These are phyloP conservation scores for Charaxes varanes DNA, from an alignment of 1,140 invertebrate genomes.

Conservation along the genomic window DNA sequence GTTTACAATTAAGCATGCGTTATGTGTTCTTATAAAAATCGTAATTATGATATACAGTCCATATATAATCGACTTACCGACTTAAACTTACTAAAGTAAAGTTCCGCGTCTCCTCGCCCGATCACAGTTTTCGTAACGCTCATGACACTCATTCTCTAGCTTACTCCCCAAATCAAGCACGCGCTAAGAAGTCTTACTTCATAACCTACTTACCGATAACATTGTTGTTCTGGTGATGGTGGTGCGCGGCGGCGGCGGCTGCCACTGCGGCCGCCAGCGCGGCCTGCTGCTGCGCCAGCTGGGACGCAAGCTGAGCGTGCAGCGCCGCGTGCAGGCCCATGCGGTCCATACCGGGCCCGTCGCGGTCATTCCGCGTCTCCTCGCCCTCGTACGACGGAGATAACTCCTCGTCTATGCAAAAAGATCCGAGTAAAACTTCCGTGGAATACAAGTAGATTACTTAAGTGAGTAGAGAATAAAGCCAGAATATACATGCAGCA, in stretches of 20 bases:
- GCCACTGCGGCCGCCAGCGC: constrained; percentile 61
- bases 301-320: constrained; percentile 75
- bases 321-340: constrained; percentile 72
- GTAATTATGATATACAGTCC: too few species aligned
- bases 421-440: background rate
- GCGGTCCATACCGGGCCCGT: constrained; percentile 44
- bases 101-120: too few species aligned
- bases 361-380: constrained; percentile 35
- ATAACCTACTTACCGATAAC: constrained; percentile 48
- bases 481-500: too few species aligned
- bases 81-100: too few species aligned
- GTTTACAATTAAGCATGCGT: too few species aligned
- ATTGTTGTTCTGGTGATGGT: constrained; percentile 71
- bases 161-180: too few species aligned
- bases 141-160: too few species aligned
- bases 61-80: too few species aligned
- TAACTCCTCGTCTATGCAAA: constrained; percentile 43
- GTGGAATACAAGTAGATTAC: background rate
- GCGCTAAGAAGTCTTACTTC: too few species aligned
- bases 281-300: constrained; percentile 74
- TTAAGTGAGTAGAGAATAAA: too few species aligned
- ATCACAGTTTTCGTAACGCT: too few species aligned
- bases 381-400: constrained; percentile 39
- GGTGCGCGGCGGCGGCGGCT: constrained; percentile 48
- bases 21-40: too few species aligned